phyloP scores from a whole-genome alignment of 2,113 vertebrate genomes.

The Thunnus maccoyii region DNA sequence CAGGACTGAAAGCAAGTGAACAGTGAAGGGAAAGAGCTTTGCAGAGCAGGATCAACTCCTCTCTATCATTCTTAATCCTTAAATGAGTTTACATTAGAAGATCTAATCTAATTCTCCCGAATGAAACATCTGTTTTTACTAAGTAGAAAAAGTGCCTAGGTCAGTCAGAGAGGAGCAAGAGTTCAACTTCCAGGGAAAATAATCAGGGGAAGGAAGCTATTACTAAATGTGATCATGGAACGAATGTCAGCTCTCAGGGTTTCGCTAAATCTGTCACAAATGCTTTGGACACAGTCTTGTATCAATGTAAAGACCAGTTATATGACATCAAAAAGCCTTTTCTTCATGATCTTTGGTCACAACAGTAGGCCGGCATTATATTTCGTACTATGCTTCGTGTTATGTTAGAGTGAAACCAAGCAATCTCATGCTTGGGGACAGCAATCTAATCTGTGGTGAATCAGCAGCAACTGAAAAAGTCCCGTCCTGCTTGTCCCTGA shows the following conservation, averaged over 20 bases:
- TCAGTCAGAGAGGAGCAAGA: slow-evolving; percentile 33
- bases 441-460: slow-evolving; percentile 77
- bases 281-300: slow-evolving; percentile 37
- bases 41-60: slow-evolving; percentile 13
- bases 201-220: slow-evolving; percentile 25
- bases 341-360: background rate
- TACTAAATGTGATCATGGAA: slow-evolving; percentile 25
- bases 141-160: slow-evolving; percentile 31
- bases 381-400: background rate
- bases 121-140: slow-evolving; percentile 55
- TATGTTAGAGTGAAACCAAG: slow-evolving; percentile 42
- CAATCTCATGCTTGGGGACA: slow-evolving; percentile 52
- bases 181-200: slow-evolving; percentile 30
- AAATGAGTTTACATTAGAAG: slow-evolving; percentile 68
- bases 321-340: slow-evolving; percentile 22
- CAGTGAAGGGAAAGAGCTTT: slow-evolving; percentile 20
- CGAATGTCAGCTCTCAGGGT: background rate
- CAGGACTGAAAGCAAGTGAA: slow-evolving; percentile 12
- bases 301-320: background rate
- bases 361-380: slow-evolving; percentile 21
- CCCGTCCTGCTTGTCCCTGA: slow-evolving; percentile 69
- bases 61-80: slow-evolving; percentile 57
- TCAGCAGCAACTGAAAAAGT: slow-evolving; percentile 82
- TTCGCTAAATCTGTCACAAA: slow-evolving; percentile 40
- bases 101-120: slow-evolving; percentile 54